Evolutionary conservation across 2,888 invertebrate species (phyloP).

Genomic region (Lithosia quadra): DNA sequence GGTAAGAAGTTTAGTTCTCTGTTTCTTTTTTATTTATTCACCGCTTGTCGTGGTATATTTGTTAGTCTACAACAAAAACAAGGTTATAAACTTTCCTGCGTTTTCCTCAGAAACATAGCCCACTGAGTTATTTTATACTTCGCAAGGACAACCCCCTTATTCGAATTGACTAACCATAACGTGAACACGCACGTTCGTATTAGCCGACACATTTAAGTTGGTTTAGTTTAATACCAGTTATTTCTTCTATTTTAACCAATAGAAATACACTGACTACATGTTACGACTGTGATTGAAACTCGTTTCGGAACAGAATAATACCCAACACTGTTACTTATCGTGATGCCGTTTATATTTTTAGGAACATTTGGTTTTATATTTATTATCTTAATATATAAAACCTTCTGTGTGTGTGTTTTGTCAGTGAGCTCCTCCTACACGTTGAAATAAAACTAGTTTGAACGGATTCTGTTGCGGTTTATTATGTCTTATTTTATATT

Average conservation of each 20-base stretch:
- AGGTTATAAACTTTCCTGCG: background rate
- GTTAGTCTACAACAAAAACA: background rate
- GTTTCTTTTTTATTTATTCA: background rate
- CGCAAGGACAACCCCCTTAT: background rate
- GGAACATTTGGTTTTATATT: background rate
- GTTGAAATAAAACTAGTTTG: background rate
- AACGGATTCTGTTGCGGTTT: background rate
- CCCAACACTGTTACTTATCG: background rate
- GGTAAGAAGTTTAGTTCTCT: background rate
- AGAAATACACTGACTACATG: background rate
- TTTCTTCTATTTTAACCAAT: background rate
- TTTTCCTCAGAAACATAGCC: background rate
- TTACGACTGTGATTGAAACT: background rate
- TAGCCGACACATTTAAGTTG: background rate
- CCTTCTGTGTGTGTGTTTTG: background rate
- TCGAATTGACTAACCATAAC: background rate
- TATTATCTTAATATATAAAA: background rate
- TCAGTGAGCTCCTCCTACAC: slow-evolving; percentile 4
- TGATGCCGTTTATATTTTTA: background rate
- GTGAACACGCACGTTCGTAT: background rate
- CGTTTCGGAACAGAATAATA: background rate
- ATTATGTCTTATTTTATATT: background rate
- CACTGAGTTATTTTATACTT: slow-evolving; percentile 4
- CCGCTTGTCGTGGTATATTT: background rate
- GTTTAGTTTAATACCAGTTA: background rate